Conservation (phyloP, 2,113 vertebrate genomes). For the Pterocles burchelli region DNA sequence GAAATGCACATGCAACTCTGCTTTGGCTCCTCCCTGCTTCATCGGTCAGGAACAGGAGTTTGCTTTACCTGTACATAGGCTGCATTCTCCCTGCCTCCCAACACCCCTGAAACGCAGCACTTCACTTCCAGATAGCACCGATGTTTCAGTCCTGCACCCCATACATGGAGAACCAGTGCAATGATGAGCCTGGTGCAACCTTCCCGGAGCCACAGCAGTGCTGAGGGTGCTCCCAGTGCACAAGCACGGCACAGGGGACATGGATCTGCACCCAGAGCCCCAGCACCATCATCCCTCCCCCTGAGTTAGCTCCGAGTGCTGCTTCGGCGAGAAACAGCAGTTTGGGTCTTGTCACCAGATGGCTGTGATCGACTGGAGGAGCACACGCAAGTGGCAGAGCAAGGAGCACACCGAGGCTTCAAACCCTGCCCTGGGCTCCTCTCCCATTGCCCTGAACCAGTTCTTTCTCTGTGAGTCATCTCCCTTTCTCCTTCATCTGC, state of each 20-base stretch:
- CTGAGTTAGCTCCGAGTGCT: not conserved
- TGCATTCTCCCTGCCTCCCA: not conserved
- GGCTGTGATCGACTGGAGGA: not conserved
- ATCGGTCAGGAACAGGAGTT: not conserved
- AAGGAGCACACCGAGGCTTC: not conserved
- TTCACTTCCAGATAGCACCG: rapidly evolving
- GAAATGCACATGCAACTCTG: not conserved
- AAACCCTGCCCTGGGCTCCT: not conserved
- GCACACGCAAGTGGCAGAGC: not conserved
- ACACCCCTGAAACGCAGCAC: not conserved
- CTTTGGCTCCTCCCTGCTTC: not conserved
- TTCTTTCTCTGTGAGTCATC: constrained; percentile 6
- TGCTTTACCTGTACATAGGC: not conserved
- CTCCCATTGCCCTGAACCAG: not conserved
- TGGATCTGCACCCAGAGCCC: not conserved
- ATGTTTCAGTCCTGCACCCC: rapidly evolving
- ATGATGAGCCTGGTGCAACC: not conserved
- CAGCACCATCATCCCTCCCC: not conserved
- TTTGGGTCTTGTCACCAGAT: not conserved
- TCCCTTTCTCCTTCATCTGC: not conserved
- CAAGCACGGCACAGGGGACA: rapidly evolving
- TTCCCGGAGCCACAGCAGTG: not conserved
- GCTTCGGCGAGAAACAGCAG: not conserved
- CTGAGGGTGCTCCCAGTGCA: not conserved
- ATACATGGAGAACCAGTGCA: not conserved